These are phyloP conservation scores for Meriones unguiculatus DNA, from an alignment of 2,113 vertebrate genomes.

Conservation along the genomic window DNA sequence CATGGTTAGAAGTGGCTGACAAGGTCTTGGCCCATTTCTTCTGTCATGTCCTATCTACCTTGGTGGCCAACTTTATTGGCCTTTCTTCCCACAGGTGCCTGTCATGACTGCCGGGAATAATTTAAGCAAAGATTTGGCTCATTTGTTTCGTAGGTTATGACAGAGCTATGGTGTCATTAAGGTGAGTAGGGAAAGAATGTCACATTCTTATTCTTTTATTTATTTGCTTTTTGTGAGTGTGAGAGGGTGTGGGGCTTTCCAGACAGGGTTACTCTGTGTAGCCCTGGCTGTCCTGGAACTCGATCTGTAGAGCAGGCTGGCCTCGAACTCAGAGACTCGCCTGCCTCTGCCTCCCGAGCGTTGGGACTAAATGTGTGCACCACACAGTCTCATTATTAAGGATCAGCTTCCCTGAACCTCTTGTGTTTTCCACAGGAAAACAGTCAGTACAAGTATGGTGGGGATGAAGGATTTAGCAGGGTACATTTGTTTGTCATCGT, in stretches of 20 bases:
- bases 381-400: not conserved
- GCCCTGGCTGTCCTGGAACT: not conserved
- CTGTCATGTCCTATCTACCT: not conserved
- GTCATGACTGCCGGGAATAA: not conserved
- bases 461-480: not conserved
- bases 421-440: conserved; percentile 7
- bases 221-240: not conserved
- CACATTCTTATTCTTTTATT: not conserved
- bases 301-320: not conserved
- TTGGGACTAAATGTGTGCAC: not conserved
- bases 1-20: not conserved
- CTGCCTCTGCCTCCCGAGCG: not conserved
- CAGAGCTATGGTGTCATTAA: not conserved
- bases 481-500: not conserved
- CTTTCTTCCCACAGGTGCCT: not conserved
- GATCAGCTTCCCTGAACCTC: not conserved
- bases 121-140: not conserved
- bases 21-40: not conserved
- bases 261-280: not conserved
- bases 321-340: not conserved
- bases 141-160: not conserved
- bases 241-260: not conserved
- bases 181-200: not conserved
- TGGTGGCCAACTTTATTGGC: not conserved
- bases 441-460: not conserved